Evolutionary conservation across 2,797 vertebrate species (phyloP), one percentile per base, ranked within the genome.

Genomic region (Urophycis tenuis): DNA sequence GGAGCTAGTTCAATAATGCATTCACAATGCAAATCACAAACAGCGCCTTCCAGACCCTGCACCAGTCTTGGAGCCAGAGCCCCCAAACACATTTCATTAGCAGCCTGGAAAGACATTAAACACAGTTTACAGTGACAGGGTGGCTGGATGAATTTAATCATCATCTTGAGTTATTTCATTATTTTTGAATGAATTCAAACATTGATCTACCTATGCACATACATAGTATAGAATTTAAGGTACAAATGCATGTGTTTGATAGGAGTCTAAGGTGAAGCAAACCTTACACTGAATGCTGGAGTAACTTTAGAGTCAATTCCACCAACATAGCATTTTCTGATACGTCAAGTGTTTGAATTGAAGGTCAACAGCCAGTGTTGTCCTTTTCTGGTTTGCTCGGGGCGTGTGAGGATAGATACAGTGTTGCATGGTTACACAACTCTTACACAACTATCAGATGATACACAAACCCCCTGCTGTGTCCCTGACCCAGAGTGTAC

Each of bases 1-100:
- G 86, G 75, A 75, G 80, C 79, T 87, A 84, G 88, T 86, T 90
- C 76, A 90, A 88, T 89, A 87, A 91, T 85, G 86, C 82, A 88
- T 88, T 85, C 78, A 77, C 49, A 72, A 82, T 32, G 0, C 83
- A 81, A 76, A 88, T 81, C 71, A 30, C 81, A 78, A 76, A 35
- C 22, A 81, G 79, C 83, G 74, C 72, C 82, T 79, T 84, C 85
- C 84, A 87, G 87, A 71, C 82, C 80, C 41, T 81, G 80, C 85
- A 49, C 45, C 1, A 8, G 22, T n/a, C 53, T 10, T 60, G n/a
- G 53, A 60, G 22, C 53, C n/a, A 9, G 8, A 60, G n/a, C 53
- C 22, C 53, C 53, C 8, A 19, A n/a, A 60, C 8, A n/a, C 53
- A 89, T 91, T 90, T 88, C 80, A 88, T 88, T 89, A 87, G 81